Base-by-base conservation (phyloP, 2,113 vertebrate genomes). In the Micromys minutus region DNA sequence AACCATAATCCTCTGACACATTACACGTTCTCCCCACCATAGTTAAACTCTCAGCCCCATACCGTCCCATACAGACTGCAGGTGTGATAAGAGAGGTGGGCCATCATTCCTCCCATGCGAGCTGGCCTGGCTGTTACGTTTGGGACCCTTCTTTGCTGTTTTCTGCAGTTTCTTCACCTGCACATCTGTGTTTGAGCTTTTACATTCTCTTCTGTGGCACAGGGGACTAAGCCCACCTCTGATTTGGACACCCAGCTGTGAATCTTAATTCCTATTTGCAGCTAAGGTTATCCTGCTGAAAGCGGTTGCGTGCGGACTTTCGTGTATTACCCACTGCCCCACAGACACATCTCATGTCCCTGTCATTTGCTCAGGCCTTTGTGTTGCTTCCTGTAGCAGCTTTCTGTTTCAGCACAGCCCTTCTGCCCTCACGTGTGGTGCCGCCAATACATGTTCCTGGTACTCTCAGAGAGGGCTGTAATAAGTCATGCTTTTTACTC, bases 51-150 rank as follows among this genome's bases (percentile, higher is more conserved):
- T 76, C 12, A 39, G 55, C 36, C 55, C 63, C 36, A 8, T 12
- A 83, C 19, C 11, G 13, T 55, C 7, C n/a, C 67, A n/a, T 77
- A 67, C 22, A 29, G 59, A 21, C 16, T n/a, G 19, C 45, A 81
- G 71, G 36, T 31, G 10, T 9, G n/a, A 10, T 26, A 21, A 87
- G 63, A 72, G 45, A 45, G 47, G 11, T 22, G 9, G 39, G n/a
- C 0, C 0, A 90, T 47, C 17, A n/a, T 55, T 36, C 5, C 17
- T 7, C 1, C 0, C 16, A 7, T 15, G 15, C 9, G 7, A 16
- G 17, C 22, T 7, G 79, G 36, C 4, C 69, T 63, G 24, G 9
- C 24, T 21, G 85, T 65, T 2, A 57, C 22, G 22, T 57, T 31
- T 57, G 67, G 36, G 36, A 26, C 21, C 47, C 50, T n/a, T 89